Percentiles rank a stretch among this genome's conserved stretches.
phyloP scores from a whole-genome alignment of 2,797 vertebrate genomes.

The Thunnus albacares region DNA sequence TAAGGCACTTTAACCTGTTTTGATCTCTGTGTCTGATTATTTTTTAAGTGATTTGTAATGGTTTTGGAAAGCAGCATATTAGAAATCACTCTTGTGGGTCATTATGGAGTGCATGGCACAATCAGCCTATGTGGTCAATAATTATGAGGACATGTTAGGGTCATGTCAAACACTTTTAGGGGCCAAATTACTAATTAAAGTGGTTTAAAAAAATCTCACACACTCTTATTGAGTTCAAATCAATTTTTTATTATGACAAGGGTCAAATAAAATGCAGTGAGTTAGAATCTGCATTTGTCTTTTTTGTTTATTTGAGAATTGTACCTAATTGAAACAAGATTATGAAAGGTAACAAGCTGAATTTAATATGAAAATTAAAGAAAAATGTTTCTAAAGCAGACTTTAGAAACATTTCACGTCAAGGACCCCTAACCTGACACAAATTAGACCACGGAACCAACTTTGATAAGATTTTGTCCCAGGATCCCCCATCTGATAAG shows the following conservation, averaged over 20 bases:
- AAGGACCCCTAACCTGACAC: no score
- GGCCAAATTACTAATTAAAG: background rate
- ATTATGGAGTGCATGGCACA: no score
- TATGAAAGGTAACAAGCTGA: slow-evolving; percentile 1
- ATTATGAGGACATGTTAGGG: background rate
- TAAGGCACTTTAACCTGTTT: background rate
- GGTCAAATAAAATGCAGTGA: background rate
- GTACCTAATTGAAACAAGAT: background rate
- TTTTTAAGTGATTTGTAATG: no score
- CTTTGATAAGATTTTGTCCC: no score
- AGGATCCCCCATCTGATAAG: no score
- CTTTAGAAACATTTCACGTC: no score
- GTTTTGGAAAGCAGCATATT: no score
- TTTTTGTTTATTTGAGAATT: background rate
- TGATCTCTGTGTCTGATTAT: background rate
- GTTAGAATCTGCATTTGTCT: background rate
- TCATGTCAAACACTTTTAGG: slow-evolving; percentile 11
- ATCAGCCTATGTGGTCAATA: no score
- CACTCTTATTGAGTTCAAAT: background rate
- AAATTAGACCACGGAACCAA: no score
- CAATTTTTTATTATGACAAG: background rate
- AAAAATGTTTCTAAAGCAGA: background rate
- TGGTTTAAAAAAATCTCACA: background rate
- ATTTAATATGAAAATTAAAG: background rate
- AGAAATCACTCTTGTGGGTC: no score